Base-by-base conservation (phyloP, 2,888 invertebrate species). In the Bombyx huttoni region DNA sequence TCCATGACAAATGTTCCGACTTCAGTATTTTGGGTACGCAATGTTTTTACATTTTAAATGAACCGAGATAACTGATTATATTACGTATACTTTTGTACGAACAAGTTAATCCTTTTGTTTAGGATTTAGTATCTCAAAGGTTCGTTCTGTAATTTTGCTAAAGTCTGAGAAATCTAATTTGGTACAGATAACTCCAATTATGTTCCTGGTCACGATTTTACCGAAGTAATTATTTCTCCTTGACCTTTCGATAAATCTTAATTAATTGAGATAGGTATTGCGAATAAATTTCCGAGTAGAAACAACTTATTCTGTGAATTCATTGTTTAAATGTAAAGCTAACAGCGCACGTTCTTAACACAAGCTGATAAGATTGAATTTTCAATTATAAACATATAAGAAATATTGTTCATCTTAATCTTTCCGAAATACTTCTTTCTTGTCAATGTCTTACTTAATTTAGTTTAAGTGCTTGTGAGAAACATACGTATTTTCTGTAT, bases 201-300 rank as follows among this genome's bases (percentile, higher is more conserved):
- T 40, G 47, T 62, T 63, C 60, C 58, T 53, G 54, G 57, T 62
- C 62, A 64, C 64, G 62, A 56, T 59, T 56, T 57, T 57, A 49
- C 53, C 52, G 54, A 54, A 58, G 57, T 62, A 62, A 61, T 60
- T 55, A 61, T 53, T 54, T 53, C 51, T 51, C 14, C 51, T 54
- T 56, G 51, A 50, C 58, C 56, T 57, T 58, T 57, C 57, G 56
- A 61, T 61, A 64, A 62, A 65, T 63, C 58, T 56, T 55, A 64
- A 63, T 67, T 61, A 56, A 57, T 51, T 33, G 12, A 48, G 24
- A 8, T 13, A 47, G 5, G 5, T 47, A 13, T 47, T 13, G 6
- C n/a, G 47, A 47, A 47, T 8, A 8, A 47, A 12, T 48, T 7
- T 7, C 24, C 24, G 40, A 12, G 40, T 40, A 40, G 9, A 40